Conservation (phyloP, 2,888 invertebrate species). For the Nematopogon swammerdamellus region DNA sequence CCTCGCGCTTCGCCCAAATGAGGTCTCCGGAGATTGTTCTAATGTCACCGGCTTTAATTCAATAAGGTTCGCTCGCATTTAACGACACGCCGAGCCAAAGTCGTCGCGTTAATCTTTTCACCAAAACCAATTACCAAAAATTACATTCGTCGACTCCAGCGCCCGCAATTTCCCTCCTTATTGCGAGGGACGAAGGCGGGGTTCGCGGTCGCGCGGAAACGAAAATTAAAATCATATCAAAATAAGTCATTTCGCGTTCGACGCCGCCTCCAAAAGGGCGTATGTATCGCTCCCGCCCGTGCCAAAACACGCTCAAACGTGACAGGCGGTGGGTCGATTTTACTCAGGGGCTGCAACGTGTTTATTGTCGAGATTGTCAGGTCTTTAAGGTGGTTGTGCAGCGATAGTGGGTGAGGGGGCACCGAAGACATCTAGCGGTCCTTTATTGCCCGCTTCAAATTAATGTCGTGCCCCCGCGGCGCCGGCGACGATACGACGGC, state of each 20-base stretch:
- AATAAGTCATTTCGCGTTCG: conserved; percentile 48
- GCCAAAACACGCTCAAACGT: conserved; percentile 12
- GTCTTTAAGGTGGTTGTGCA: conserved; percentile 45
- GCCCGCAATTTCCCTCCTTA: background rate
- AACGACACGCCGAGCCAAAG: conserved; percentile 48
- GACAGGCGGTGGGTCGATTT: conserved; percentile 18
- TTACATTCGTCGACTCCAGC: background rate
- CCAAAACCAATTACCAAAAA: conserved; percentile 18
- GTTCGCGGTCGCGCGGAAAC: too few species aligned
- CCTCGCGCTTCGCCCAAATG: too few species aligned
- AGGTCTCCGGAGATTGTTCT: conserved; percentile 31
- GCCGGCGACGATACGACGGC: background rate
- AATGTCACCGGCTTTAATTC: conserved; percentile 51
- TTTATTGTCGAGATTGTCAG: conserved; percentile 31
- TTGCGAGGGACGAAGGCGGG: too few species aligned
- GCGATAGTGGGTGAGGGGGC: conserved; percentile 23
- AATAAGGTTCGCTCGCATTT: conserved; percentile 53
- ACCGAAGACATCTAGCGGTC: conserved; percentile 35
- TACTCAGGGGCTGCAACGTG: too few species aligned
- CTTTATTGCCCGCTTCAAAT: conserved; percentile 54
- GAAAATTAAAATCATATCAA: conserved; percentile 32
- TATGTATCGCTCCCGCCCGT: conserved; percentile 23
- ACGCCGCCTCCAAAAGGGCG: conserved; percentile 35
- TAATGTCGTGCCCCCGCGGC: conserved; percentile 45
- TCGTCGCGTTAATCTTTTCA: conserved; percentile 43